Evolutionary conservation across 2,888 invertebrate genomes (phyloP).

Genomic region (Chaetogeoica ovagalla): DNA sequence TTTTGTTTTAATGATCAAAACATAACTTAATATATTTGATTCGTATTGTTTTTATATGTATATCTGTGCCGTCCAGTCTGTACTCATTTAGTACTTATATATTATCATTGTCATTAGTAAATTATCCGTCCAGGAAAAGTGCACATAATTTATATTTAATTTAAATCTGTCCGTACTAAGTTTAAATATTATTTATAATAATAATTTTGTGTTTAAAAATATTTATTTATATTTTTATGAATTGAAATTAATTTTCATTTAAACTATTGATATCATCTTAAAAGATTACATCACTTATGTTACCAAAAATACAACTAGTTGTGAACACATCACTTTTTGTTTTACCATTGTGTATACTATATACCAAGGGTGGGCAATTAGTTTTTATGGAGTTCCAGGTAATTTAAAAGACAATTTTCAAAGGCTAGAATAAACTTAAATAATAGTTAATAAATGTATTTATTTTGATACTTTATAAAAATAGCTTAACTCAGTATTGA

Average conservation of each 20-base stretch:
- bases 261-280: not conserved
- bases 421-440: too few species aligned
- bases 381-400: too few species aligned
- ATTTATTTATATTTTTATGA: not conserved
- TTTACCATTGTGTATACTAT: not conserved
- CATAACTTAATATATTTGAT: not conserved
- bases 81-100: not conserved
- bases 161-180: constrained; percentile 1
- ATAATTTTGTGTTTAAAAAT: not conserved
- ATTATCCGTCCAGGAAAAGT: constrained; percentile 42
- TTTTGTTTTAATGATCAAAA: not conserved
- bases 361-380: too few species aligned
- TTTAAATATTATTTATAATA: constrained; percentile 15
- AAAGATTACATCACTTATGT: not conserved
- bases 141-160: not conserved
- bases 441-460: too few species aligned
- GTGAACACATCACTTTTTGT: not conserved
- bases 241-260: not conserved
- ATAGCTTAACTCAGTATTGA: too few species aligned
- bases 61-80: constrained; percentile 19
- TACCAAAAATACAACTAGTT: not conserved
- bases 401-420: too few species aligned
- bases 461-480: too few species aligned
- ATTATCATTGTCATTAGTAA: constrained; percentile 18
- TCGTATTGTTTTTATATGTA: not conserved